Conservation (phyloP, 2,888 invertebrate species). For the Drosophila monieri region DNA sequence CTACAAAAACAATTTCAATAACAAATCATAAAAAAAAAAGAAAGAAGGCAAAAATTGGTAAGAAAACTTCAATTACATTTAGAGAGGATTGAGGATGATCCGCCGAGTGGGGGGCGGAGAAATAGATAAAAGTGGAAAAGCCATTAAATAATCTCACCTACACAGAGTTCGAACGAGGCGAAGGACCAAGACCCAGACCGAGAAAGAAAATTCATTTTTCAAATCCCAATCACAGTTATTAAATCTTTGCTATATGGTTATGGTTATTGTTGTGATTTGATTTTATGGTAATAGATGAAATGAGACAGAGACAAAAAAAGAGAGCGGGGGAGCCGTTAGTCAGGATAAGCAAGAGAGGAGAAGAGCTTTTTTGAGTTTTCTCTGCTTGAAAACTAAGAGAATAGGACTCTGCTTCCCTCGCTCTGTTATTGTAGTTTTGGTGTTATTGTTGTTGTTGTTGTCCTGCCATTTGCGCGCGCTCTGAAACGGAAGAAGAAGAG, state of each 20-base stretch:
- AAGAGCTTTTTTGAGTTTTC: slow-evolving; percentile 36
- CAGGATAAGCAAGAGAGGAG: background rate
- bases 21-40: slow-evolving; percentile 17
- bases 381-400: slow-evolving; percentile 36
- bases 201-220: slow-evolving; percentile 70
- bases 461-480: slow-evolving; percentile 68
- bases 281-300: slow-evolving; percentile 74
- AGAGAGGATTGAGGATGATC: slow-evolving; percentile 55
- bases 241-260: slow-evolving; percentile 78
- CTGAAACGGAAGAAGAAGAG: slow-evolving; percentile 29
- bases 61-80: slow-evolving; percentile 70
- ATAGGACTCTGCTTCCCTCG: slow-evolving; percentile 23
- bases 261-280: slow-evolving; percentile 78
- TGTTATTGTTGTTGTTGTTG: slow-evolving; percentile 45
- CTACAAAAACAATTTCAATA: slow-evolving; percentile 26
- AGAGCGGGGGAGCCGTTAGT: background rate
- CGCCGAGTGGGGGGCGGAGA: slow-evolving; percentile 40
- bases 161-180: slow-evolving; percentile 44
- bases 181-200: slow-evolving; percentile 24
- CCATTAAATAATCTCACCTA: slow-evolving; percentile 78
- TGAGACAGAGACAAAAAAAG: slow-evolving; percentile 25
- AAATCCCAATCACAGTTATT: slow-evolving; percentile 77
- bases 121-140: slow-evolving; percentile 44
- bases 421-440: slow-evolving; percentile 44
- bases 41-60: background rate